phyloP scores from a whole-genome alignment of 2,888 invertebrate genomes.

The Fabriciana adippe region DNA sequence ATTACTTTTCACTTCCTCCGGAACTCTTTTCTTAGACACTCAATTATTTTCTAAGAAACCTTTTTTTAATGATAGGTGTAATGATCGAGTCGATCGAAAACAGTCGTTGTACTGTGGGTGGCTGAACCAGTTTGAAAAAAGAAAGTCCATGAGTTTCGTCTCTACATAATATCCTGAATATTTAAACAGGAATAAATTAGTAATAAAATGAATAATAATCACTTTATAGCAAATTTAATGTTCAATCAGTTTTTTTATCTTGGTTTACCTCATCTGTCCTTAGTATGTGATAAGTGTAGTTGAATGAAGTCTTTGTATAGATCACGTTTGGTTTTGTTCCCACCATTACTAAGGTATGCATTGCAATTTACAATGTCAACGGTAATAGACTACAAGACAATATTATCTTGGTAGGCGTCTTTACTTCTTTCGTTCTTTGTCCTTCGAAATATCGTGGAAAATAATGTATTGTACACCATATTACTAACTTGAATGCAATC shows the following conservation, averaged over 20 bases:
- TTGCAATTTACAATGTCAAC: conserved; percentile 35
- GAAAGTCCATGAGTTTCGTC: background rate
- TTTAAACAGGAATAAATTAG: too few species aligned
- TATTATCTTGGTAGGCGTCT: conserved; percentile 13
- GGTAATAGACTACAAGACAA: conserved; percentile 28
- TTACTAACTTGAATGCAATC: background rate
- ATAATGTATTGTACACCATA: background rate
- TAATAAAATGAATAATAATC: too few species aligned
- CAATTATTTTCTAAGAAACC: background rate
- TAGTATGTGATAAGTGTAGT: conserved; percentile 14
- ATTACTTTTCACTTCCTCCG: too few species aligned
- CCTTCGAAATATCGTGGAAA: conserved; percentile 1
- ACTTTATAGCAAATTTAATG: too few species aligned
- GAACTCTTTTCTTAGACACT: background rate
- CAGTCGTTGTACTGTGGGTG: background rate
- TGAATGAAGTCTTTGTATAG: conserved; percentile 27
- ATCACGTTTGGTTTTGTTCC: conserved; percentile 31
- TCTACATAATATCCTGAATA: background rate
- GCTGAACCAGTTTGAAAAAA: conserved; percentile 1
- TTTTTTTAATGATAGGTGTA: background rate
- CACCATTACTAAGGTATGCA: conserved; percentile 34
- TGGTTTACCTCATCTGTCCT: conserved; percentile 8
- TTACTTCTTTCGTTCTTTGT: conserved; percentile 1
- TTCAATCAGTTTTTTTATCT: background rate
- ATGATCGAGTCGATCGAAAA: too few species aligned